Evolutionary conservation across 2,797 vertebrate species (phyloP).

Genomic region (Arremon aurantiirostris): DNA sequence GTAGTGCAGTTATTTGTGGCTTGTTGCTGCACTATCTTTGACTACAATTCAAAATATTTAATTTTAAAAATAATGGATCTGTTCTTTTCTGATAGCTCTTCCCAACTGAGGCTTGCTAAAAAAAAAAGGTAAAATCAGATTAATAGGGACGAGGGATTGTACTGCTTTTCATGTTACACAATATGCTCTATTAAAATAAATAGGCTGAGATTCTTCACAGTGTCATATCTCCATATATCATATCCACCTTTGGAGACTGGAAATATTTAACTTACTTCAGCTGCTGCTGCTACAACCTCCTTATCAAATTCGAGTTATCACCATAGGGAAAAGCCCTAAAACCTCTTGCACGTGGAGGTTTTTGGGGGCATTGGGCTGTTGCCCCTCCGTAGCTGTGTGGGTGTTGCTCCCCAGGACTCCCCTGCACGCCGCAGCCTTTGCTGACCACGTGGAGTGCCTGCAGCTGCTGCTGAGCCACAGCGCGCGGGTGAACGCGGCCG

Average conservation of each 20-base stretch:
- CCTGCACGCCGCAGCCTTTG: conserved; percentile 91
- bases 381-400: neutral
- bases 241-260: neutral
- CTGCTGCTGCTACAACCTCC: neutral
- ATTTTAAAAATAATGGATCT: neutral
- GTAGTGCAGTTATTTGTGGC: neutral
- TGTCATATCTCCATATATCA: neutral
- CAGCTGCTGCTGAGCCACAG: conserved; percentile 89
- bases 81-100: neutral
- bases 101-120: neutral
- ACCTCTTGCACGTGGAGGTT: too few relatives aligned
- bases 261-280: neutral
- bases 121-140: neutral
- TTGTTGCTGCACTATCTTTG: neutral
- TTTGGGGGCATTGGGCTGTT: neutral
- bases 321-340: neutral
- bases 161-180: neutral
- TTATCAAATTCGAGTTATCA: too few relatives aligned
- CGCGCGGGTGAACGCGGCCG: conserved; percentile 80
- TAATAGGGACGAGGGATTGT: neutral
- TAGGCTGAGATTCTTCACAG: neutral
- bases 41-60: neutral
- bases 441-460: conserved; percentile 87
- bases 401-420: conserved; percentile 79
- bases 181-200: neutral